Evolutionary conservation across 1,140 invertebrate genomes (phyloP), one percentile per base, ranked within the genome.

Genomic region (Chrysomallon squamiferum): DNA sequence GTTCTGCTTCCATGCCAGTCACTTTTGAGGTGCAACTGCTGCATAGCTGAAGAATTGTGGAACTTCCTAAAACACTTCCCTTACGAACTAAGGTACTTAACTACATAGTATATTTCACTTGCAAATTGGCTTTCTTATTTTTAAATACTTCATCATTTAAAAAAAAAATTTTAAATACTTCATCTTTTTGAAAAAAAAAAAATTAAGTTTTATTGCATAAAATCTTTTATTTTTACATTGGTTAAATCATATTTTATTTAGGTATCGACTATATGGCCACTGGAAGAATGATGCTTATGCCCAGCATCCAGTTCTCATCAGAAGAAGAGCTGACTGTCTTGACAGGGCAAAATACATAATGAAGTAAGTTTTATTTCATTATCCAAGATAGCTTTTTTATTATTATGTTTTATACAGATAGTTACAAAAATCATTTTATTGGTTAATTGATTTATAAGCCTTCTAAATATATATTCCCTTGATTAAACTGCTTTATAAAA

Each of bases 41-140:
- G 94, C 73, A 90, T 98, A 77, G 93, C 96, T 27, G 96, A 99
- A 85, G 95, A 98, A 85, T 88, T 99, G 41, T 99, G 97, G 93
- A 91, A 90, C 47, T 89, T 98, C 56, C 82, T 99, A 0, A 95
- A 95, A 80, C 87, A 93, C 41, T 97, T 95, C 86, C 93, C 96
- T 2, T 99, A 99, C 86, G 92, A 97, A 77, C 90, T 91, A 83
- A 90, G 93, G 89, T 92, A 86, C 77, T 38, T 5, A 38, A 5
- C 9, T 59, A 29, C 29, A 29, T 9, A 1, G 3, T 35, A 15
- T 43, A 11, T 0, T 22, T 5, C 2, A 3, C 41, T n/a, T n/a
- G n/a, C n/a, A 54, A 18, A 43, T 20, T 35, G 25, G 20, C 27
- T 18, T 58, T 35, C 29, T 22, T 27, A 25, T 30, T 11, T 59